Percentiles rank a stretch among this genome's conserved stretches.
Conservation (phyloP, 2,888 invertebrate species). For the Diachrysia chrysitis region DNA sequence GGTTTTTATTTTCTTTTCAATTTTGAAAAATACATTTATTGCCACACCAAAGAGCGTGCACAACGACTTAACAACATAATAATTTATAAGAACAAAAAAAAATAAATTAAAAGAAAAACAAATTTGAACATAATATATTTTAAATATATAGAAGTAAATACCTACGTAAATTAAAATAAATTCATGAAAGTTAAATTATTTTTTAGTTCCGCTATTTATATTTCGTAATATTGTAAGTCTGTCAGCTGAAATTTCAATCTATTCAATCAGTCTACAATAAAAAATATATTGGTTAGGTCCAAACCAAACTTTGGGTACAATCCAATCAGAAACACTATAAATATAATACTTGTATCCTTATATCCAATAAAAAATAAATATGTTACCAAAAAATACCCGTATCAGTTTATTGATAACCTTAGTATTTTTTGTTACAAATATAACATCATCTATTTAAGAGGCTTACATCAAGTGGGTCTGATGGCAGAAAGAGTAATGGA, state of each 20-base stretch:
- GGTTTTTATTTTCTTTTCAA: too few species aligned
- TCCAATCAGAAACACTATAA: neutral
- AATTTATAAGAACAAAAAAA: too few species aligned
- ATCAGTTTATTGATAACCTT: neutral
- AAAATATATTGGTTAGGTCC: neutral
- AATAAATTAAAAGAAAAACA: too few species aligned
- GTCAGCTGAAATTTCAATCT: neutral
- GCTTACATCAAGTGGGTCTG: slow-evolving; percentile 8
- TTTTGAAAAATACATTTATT: too few species aligned
- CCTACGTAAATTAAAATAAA: too few species aligned
- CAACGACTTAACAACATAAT: too few species aligned
- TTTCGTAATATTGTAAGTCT: too few species aligned
- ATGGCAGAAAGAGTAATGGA: slow-evolving; percentile 24
- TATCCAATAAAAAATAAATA: neutral
- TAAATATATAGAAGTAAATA: too few species aligned
- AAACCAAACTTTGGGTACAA: neutral
- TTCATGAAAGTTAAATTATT: too few species aligned
- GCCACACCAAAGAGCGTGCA: too few species aligned
- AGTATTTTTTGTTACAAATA: neutral
- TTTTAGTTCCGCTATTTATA: too few species aligned
- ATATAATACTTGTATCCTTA: neutral
- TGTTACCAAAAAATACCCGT: neutral
- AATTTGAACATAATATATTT: too few species aligned
- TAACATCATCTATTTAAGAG: slow-evolving; percentile 3
- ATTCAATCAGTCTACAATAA: neutral